Percentiles rank a stretch among this genome's conserved stretches.
These are phyloP conservation scores for Lipophrys pholis DNA, from an alignment of 2,113 vertebrate species.

Conservation along the genomic window DNA sequence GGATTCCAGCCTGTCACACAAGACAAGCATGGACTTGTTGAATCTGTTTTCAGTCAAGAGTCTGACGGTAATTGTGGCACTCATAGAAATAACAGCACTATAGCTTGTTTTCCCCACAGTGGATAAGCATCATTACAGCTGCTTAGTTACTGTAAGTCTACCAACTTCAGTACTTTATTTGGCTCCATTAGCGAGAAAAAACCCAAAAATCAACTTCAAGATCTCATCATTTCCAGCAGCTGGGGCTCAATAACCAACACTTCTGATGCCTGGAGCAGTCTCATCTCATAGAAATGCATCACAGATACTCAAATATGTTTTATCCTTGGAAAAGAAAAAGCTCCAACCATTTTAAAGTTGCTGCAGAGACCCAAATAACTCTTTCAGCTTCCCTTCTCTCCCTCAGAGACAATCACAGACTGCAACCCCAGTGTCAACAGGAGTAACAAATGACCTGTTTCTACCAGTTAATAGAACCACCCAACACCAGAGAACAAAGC, in stretches of 20 bases:
- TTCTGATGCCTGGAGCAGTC: not conserved
- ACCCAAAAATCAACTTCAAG: not conserved
- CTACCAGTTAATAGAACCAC: conserved; percentile 23
- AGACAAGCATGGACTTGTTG: conserved; percentile 21
- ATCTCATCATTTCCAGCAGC: not conserved
- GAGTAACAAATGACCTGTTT: conserved; percentile 16
- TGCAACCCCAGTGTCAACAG: not conserved
- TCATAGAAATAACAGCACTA: not conserved
- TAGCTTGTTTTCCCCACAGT: conserved; percentile 13
- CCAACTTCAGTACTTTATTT: not conserved
- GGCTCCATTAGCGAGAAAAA: conserved; percentile 7
- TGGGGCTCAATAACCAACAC: not conserved
- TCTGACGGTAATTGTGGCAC: not conserved
- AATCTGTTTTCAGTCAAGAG: conserved; percentile 1
- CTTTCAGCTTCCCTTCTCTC: not conserved
- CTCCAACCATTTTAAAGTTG: not conserved
- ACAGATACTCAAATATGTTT: not conserved
- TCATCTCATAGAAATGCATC: conserved; percentile 9
- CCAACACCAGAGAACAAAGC: not conserved
- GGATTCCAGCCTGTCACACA: not conserved
- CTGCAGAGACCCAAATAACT: not conserved
- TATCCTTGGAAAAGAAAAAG: not conserved
- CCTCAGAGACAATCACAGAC: not conserved
- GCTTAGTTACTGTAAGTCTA: not conserved
- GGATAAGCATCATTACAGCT: not conserved